These are phyloP conservation scores for pig (Sus scrofa) DNA, from an alignment of 2,113 vertebrate species.

Conservation along the genomic window T2T-Sscrofa CM000815.6:132119001-132119500, in stretches of 20 bases:
- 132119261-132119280: too few relatives aligned
- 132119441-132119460: neutral
- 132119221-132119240: constrained; percentile 1
- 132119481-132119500: neutral
- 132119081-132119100: neutral
- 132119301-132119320: too few relatives aligned
- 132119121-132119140: neutral
- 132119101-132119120: neutral
- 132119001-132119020: neutral
- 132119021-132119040: constrained; percentile 21
- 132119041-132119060: neutral
- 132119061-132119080: neutral
- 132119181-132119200: neutral
- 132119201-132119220: constrained; percentile 16
- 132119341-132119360: neutral
- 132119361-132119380: constrained; percentile 28
- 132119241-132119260: neutral
- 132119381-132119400: constrained; percentile 27
- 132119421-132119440: neutral
- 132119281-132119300: too few relatives aligned
- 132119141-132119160: neutral
- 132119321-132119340: too few relatives aligned
- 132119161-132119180: neutral
- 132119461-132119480: neutral
- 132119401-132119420: constrained; percentile 56